Base-by-base conservation (phyloP, 2,113 vertebrate genomes). In the Etheostoma cragini region DNA sequence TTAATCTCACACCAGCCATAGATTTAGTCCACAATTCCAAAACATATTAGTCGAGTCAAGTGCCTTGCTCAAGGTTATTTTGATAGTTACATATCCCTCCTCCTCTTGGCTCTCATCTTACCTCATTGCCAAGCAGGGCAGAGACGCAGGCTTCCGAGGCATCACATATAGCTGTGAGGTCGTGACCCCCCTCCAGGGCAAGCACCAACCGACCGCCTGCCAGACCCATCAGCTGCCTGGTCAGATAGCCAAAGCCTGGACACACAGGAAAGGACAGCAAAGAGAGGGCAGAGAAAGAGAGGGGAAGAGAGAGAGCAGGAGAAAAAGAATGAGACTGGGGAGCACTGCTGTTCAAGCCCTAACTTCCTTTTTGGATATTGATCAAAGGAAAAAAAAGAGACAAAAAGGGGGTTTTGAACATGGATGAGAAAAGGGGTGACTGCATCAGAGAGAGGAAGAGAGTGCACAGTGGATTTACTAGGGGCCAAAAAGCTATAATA, bases 111-210 rank as follows among this genome's bases (percentile, higher is more conserved):
- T 46, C 47, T 67, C 64, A 35, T 83, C 80, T 90, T 96, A 99
- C 98, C 98, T 99, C 97, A 0, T 97, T 97, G 85, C 98, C 98
- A 75, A 99, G 96, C 90, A 99, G 90, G 91, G 97, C 97, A 72
- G 98, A 97, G 78, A 99, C 97, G 61, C 98, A 99, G 1, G 98
- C 96, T 95, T 99, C 98, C 0, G 98, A 99, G 79, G 98, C 98
- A 35, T 99, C 98, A 0, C 98, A 99, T 87, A 99, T 99, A 91
- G 98, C 98, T 0, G 97, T 99, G 87, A 99, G 97, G 95, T 99
- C 98, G 0, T 99, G 98, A 91, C 98, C 98, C 33, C 98, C 98
- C 92, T 99, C 98, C 0, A 99, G 95, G 63, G 97, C 98, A 24
- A 99, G 95, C 53, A 99, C 95, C 0, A 99, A 24, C 2, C 98